A percentile compares a stretch with the other conserved stretches of the same genome.
Conservation (phyloP, 2,113 vertebrate species). For the Setophaga petechia region DNA sequence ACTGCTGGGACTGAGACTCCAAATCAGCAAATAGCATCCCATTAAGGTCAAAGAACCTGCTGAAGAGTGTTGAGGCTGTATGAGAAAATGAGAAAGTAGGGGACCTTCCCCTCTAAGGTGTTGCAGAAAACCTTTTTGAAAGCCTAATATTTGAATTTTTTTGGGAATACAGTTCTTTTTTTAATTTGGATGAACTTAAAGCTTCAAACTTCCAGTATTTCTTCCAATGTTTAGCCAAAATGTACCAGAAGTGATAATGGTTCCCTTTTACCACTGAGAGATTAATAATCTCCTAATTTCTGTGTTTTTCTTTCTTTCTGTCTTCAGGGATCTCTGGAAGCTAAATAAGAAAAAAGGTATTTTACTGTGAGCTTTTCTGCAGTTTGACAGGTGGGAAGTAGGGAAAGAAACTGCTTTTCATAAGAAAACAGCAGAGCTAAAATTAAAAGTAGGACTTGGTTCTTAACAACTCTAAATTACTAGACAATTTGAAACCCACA, state of each 20-base stretch:
- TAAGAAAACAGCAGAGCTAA: constrained; percentile 25
- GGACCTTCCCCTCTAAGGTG: background rate
- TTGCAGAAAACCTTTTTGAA: constrained; percentile 18
- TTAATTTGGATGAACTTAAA: background rate
- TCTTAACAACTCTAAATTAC: constrained; percentile 49
- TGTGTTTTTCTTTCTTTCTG: constrained; percentile 37
- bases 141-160: constrained; percentile 24
- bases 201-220: background rate
- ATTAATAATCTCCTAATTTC: constrained; percentile 64
- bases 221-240: constrained; percentile 10
- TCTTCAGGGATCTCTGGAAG: constrained; percentile 49
- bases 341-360: constrained; percentile 36
- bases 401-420: constrained; percentile 38
- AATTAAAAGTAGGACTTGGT: constrained; percentile 48
- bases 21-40: constrained; percentile 21
- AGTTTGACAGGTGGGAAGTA: constrained; percentile 48
- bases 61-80: background rate
- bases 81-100: background rate
- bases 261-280: constrained; percentile 31
- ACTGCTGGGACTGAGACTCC: constrained; percentile 1
- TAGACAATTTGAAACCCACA: constrained; percentile 39
- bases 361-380: constrained; percentile 25
- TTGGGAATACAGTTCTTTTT: background rate
- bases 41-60: constrained; percentile 16
- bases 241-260: background rate